Conservation (phyloP, 2,113 vertebrate genomes). For the Eretmochelys imbricata region DNA sequence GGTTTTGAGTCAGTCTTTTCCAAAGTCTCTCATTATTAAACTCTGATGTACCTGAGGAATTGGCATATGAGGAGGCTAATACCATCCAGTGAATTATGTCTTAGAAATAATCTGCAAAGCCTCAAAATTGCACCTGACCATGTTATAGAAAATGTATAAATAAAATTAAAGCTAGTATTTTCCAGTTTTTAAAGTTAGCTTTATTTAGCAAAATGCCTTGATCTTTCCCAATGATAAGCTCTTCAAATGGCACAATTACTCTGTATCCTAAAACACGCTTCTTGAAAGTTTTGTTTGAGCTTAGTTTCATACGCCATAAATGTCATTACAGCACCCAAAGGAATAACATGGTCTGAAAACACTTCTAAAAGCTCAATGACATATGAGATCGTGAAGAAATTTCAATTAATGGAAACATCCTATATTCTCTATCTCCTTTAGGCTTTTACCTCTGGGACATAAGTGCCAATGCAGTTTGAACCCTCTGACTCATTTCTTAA, state of each 20-base stretch:
- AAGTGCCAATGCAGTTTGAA: background rate
- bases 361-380: constrained; percentile 11
- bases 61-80: background rate
- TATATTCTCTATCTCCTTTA: background rate
- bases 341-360: constrained; percentile 18
- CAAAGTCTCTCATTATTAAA: background rate
- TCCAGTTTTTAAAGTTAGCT: background rate
- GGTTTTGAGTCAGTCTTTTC: background rate
- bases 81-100: background rate
- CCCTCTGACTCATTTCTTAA: background rate
- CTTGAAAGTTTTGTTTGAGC: constrained; percentile 40
- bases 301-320: constrained; percentile 27
- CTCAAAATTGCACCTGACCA: background rate
- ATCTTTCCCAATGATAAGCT: background rate
- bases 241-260: background rate
- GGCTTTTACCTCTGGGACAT: background rate
- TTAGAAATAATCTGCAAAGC: background rate
- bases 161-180: background rate
- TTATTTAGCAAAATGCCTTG: constrained; percentile 6
- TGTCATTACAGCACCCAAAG: constrained; percentile 34
- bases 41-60: background rate
- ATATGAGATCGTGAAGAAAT: constrained; percentile 25
- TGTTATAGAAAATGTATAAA: background rate
- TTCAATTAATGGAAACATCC: constrained; percentile 1
- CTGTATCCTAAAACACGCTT: constrained; percentile 10